These are phyloP conservation scores for Trichogramma dendrolimi DNA, from an alignment of 2,888 invertebrate genomes.

Conservation along the genomic window DNA sequence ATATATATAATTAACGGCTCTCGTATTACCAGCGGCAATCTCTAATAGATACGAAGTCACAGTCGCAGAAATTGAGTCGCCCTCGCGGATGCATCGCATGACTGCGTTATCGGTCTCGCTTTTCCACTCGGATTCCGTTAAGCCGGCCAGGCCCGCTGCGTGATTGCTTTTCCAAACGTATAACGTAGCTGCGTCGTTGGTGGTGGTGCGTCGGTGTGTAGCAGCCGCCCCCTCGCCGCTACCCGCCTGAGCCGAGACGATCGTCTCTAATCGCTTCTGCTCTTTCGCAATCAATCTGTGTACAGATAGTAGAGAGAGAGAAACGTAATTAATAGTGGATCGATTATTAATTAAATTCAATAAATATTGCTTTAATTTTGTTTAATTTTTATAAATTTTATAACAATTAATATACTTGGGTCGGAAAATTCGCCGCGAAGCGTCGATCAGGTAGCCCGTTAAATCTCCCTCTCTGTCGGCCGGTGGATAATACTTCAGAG, in stretches of 20 bases:
- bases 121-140: constrained; percentile 42
- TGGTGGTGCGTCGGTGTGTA: constrained; percentile 26
- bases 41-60: constrained; percentile 43
- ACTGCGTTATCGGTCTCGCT: constrained; percentile 42
- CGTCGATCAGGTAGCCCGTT: constrained; percentile 39
- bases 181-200: constrained; percentile 33
- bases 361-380: neutral
- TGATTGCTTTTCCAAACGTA: constrained; percentile 42
- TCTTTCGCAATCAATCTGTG: constrained; percentile 35
- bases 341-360: neutral
- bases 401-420: constrained; percentile 35
- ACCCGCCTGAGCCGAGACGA: constrained; percentile 30
- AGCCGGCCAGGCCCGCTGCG: constrained; percentile 29
- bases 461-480: constrained; percentile 36
- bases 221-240: too few relatives aligned
- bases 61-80: constrained; percentile 41
- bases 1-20: neutral
- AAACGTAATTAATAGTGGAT: neutral
- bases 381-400: neutral
- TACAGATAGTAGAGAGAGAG: too few relatives aligned
- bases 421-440: constrained; percentile 40
- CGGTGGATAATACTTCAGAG: constrained; percentile 40
- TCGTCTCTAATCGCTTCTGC: constrained; percentile 39
- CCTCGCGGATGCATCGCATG: constrained; percentile 44
- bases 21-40: constrained; percentile 37